A percentile compares a stretch with the other conserved stretches of the same genome.
Evolutionary conservation across 1,140 invertebrate genomes (phyloP).

Genomic region (Cyclargus thomasi): DNA sequence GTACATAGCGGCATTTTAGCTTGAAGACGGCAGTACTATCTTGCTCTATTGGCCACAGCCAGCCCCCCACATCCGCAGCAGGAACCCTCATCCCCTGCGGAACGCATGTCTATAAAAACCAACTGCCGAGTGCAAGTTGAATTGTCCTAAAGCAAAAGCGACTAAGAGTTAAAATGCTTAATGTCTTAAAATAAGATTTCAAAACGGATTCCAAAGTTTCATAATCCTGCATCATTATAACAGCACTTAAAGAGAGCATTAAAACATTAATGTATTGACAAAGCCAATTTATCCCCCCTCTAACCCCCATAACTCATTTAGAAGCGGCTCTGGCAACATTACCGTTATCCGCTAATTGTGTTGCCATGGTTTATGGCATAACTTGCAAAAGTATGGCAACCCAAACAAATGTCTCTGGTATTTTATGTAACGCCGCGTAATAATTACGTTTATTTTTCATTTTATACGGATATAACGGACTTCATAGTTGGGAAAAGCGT

Average conservation of each 20-base stretch:
- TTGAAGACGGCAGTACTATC: too few relatives aligned
- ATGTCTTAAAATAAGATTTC: background rate
- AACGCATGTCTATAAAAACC: too few relatives aligned
- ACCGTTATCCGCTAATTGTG: conserved; percentile 27
- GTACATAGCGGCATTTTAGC: too few relatives aligned
- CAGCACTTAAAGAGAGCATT: conserved; percentile 33
- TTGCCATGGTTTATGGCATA: conserved; percentile 28
- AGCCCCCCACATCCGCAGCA: too few relatives aligned
- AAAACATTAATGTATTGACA: conserved; percentile 33
- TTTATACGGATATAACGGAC: background rate
- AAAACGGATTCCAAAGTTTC: conserved; percentile 8
- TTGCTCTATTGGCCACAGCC: too few relatives aligned
- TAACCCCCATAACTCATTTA: conserved; percentile 37
- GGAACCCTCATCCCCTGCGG: too few relatives aligned
- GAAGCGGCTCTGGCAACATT: conserved; percentile 29
- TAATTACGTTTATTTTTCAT: background rate
- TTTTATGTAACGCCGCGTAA: conserved; percentile 4
- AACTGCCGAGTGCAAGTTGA: too few relatives aligned
- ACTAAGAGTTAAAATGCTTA: background rate
- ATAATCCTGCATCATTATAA: conserved; percentile 18
- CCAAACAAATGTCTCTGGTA: conserved; percentile 10
- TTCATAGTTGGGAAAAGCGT: background rate
- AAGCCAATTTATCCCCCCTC: conserved; percentile 35
- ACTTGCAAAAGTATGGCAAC: conserved; percentile 19
- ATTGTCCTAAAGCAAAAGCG: background rate